Evolutionary conservation across 2,113 vertebrate species (phyloP), one percentile per base, ranked within the genome.

Genomic region (Passer montanus): DNA sequence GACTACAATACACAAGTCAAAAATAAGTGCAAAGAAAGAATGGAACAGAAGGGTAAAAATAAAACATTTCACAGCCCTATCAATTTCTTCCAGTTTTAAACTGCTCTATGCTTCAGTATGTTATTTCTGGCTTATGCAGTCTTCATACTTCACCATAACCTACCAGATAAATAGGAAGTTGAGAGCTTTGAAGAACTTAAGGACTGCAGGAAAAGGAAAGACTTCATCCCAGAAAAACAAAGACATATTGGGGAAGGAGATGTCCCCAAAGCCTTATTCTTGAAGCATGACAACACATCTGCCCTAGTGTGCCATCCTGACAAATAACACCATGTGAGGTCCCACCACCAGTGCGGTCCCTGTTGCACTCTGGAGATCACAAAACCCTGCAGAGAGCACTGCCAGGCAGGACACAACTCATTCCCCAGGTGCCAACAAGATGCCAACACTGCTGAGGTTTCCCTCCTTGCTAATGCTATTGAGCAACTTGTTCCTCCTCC

Each of bases 111-210:
- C 53, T 77, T 91, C 82, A 77, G n/a, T 35, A 39, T 86, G 70
- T 92, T 92, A 92, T 90, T 95, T 91, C 83, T 90, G 93, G 67
- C 60, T 88, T 63, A 81, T 18, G 74, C 80, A 90, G 83, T 56
- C 69, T 88, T 88, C 85, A 75, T 67, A 47, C 47, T 81, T 74
- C 41, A 69, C n/a, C 76, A 78, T 62, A 79, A 82, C 35, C 83
- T 31, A 78, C 19, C 72, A 82, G 41, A 90, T 41, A 88, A 91
- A 89, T 33, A 47, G 59, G 63, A 92, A 95, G 73, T 0, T 22
- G 27, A 90, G 64, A 81, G 15, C 33, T 77, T 47, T 52, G 70
- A 78, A 73, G 33, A 83, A 39, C 50, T 90, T 79, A 44, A 78
- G 43, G 41, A 74, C 44, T 75, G 39, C 24, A 75, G n/a, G 15